Evolutionary conservation across 2,888 invertebrate species (phyloP).

Genomic region (Amphipyra berbera): DNA sequence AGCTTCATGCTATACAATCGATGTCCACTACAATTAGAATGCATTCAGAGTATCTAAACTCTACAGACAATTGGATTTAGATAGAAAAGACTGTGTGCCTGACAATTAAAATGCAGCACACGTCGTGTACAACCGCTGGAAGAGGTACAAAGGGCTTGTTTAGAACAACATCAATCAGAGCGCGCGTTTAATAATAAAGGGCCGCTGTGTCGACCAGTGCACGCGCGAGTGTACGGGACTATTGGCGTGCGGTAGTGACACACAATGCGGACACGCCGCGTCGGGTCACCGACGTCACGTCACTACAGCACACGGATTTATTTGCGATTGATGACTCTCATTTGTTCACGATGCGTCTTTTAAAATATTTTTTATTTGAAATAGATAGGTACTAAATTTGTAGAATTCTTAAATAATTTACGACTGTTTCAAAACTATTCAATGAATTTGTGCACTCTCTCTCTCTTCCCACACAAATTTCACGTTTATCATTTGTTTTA

Average conservation of each 20-base stretch:
- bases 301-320: background rate
- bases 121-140: background rate
- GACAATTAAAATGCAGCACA: background rate
- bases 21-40: background rate
- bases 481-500: background rate
- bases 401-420: too few species aligned
- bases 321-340: constrained; percentile 3
- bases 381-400: background rate
- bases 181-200: constrained; percentile 1
- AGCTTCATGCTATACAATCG: background rate
- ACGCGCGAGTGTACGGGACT: background rate
- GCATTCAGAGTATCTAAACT: background rate
- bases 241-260: background rate
- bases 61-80: background rate
- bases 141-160: background rate
- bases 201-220: background rate
- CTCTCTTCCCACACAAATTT: too few species aligned
- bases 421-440: too few species aligned
- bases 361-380: too few species aligned
- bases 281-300: background rate
- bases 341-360: background rate
- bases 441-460: too few species aligned
- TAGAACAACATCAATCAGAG: background rate
- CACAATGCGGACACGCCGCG: background rate
- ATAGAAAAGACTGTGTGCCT: background rate